phyloP scores from a whole-genome alignment of 2,797 vertebrate species.

The Tapera naevia region DNA sequence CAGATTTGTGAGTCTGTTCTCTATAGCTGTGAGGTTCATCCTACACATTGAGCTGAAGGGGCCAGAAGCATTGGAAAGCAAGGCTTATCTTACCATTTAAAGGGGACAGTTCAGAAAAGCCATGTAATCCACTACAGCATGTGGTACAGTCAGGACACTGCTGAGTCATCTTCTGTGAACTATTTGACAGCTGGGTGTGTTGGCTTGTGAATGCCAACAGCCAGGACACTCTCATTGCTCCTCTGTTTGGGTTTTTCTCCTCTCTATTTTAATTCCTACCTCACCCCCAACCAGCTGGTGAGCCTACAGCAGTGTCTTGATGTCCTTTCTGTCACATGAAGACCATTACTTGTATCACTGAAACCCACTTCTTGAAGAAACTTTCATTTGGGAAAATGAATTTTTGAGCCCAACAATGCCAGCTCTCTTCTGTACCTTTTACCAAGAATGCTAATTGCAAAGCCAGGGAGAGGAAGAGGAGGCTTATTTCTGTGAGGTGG shows the following conservation, averaged over 20 bases:
- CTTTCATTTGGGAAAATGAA: background rate
- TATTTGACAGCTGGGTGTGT: background rate
- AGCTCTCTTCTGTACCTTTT: background rate
- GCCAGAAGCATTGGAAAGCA: background rate
- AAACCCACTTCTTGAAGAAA: background rate
- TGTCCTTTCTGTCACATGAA: background rate
- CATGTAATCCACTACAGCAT: background rate
- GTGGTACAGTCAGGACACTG: background rate
- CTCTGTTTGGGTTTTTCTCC: background rate
- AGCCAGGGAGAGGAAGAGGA: background rate
- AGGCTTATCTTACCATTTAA: background rate
- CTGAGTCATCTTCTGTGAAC: background rate
- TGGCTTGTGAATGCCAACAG: background rate
- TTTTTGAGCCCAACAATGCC: background rate
- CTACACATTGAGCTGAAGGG: background rate
- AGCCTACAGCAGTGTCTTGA: background rate
- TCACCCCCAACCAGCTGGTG: background rate
- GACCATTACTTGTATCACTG: background rate
- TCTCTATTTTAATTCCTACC: background rate
- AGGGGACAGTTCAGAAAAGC: background rate
- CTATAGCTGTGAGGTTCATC: background rate
- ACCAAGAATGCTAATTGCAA: background rate
- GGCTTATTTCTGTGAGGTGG: background rate
- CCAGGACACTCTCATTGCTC: background rate
- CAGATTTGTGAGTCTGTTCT: background rate